A percentile compares a stretch with the other conserved stretches of the same genome.
Evolutionary conservation across 2,113 vertebrate species (phyloP).

Genomic region (Haemorhous mexicanus): DNA sequence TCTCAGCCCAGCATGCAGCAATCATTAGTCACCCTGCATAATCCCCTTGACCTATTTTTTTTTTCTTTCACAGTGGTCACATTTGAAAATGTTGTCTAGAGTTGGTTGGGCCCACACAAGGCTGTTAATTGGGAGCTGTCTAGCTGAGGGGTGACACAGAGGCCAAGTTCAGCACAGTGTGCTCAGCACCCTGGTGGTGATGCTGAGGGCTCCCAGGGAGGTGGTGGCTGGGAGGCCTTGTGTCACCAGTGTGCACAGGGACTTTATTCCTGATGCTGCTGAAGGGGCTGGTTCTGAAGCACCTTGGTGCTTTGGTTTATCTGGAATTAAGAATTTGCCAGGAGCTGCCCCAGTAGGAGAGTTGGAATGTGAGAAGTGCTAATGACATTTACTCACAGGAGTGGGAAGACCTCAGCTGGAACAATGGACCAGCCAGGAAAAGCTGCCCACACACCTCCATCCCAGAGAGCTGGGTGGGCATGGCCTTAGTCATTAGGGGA

Average conservation of each 20-base stretch:
- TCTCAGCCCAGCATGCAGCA: conserved; percentile 36
- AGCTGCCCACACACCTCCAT: not conserved
- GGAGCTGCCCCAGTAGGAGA: not conserved
- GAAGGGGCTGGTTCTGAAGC: not conserved
- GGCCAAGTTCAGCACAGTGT: not conserved
- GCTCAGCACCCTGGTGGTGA: not conserved
- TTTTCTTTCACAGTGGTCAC: conserved; percentile 15
- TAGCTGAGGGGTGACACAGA: not conserved
- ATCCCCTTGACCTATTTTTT: conserved; percentile 47
- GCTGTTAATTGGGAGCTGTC: conserved; percentile 37
- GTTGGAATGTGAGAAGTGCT: not conserved
- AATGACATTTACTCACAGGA: not conserved
- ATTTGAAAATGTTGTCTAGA: conserved; percentile 32
- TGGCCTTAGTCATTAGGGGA: not conserved
- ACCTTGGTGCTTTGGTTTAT: not conserved
- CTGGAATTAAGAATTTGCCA: not conserved
- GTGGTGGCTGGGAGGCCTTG: not conserved
- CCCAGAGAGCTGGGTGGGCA: not conserved
- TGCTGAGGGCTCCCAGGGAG: not conserved
- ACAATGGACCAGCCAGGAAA: not conserved
- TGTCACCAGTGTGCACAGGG: not conserved
- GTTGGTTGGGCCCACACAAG: not conserved
- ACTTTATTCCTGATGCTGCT: not conserved
- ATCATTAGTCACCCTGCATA: conserved; percentile 49
- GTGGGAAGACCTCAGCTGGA: not conserved